Evolutionary conservation across 2,113 vertebrate species (phyloP).

Genomic region (Catagonus wagneri): DNA sequence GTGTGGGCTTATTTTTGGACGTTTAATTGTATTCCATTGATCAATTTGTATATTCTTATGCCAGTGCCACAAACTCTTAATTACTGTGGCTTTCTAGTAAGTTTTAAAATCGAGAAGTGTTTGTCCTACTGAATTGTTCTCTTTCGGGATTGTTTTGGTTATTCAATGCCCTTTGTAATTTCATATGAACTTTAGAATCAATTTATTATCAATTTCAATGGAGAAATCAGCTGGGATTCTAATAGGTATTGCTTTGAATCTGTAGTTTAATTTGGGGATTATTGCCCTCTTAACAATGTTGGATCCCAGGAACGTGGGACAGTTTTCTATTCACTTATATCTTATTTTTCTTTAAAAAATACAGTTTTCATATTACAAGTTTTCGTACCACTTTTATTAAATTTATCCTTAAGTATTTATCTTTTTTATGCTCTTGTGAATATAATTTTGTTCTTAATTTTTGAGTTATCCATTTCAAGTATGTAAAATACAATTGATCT

Average conservation of each 20-base stretch:
- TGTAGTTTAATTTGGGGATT: neutral
- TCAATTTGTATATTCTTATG: neutral
- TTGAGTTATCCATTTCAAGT: neutral
- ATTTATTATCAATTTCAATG: neutral
- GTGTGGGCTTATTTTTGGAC: neutral
- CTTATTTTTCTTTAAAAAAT: neutral
- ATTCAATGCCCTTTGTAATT: neutral
- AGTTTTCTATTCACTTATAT: neutral
- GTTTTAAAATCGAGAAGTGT: neutral
- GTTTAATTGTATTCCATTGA: neutral
- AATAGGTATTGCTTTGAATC: neutral
- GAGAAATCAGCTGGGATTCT: neutral
- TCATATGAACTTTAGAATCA: neutral
- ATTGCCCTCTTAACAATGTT: neutral
- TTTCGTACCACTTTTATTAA: neutral
- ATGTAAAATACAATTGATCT: neutral
- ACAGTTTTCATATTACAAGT: neutral
- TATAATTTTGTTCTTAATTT: neutral
- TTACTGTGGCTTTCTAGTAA: neutral
- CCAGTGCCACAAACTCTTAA: neutral
- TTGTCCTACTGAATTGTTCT: neutral
- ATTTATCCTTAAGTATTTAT: neutral
- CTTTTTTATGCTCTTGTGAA: neutral
- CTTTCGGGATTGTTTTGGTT: neutral
- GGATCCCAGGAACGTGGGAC: neutral